Conservation (phyloP, 2,888 invertebrate genomes). For the Schrankia costaestrigalis region DNA sequence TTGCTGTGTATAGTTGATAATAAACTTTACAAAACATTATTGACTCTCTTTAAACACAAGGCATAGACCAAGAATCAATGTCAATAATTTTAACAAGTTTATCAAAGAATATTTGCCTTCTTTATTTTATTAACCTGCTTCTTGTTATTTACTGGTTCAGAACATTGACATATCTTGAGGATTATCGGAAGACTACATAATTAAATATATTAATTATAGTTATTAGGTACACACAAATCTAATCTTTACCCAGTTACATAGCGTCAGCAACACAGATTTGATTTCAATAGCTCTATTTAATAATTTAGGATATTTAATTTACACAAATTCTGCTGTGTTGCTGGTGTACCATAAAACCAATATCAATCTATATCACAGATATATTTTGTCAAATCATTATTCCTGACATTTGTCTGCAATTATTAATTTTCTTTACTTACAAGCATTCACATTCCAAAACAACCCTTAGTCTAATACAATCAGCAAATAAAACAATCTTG, state of each 20-base stretch:
- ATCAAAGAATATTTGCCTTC: slow-evolving; percentile 9
- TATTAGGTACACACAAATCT: slow-evolving; percentile 30
- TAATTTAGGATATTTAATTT: slow-evolving; percentile 10
- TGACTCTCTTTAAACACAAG: background rate
- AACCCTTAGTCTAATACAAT: slow-evolving; percentile 25
- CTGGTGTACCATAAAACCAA: slow-evolving; percentile 40
- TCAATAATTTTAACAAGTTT: slow-evolving; percentile 18
- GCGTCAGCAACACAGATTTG: slow-evolving; percentile 29
- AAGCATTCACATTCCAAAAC: slow-evolving; percentile 23
- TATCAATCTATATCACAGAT: slow-evolving; percentile 54
- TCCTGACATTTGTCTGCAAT: slow-evolving; percentile 25
- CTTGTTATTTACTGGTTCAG: slow-evolving; percentile 20
- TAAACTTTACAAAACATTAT: slow-evolving; percentile 2
- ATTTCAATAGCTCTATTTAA: background rate
- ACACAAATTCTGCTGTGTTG: slow-evolving; percentile 28
- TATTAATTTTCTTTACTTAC: slow-evolving; percentile 24
- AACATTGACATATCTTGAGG: slow-evolving; percentile 28
- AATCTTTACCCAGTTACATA: slow-evolving; percentile 18
- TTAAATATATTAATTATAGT: slow-evolving; percentile 26
- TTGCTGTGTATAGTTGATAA: slow-evolving; percentile 12
- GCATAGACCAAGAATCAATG: slow-evolving; percentile 17
- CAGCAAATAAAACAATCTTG: slow-evolving; percentile 25
- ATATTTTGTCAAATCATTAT: slow-evolving; percentile 33
- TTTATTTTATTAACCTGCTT: slow-evolving; percentile 35
- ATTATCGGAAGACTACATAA: slow-evolving; percentile 37